A percentile compares a stretch with the other conserved stretches of the same genome.
Conservation (phyloP, 2,113 vertebrate genomes). For the Coptodon rendalli region DNA sequence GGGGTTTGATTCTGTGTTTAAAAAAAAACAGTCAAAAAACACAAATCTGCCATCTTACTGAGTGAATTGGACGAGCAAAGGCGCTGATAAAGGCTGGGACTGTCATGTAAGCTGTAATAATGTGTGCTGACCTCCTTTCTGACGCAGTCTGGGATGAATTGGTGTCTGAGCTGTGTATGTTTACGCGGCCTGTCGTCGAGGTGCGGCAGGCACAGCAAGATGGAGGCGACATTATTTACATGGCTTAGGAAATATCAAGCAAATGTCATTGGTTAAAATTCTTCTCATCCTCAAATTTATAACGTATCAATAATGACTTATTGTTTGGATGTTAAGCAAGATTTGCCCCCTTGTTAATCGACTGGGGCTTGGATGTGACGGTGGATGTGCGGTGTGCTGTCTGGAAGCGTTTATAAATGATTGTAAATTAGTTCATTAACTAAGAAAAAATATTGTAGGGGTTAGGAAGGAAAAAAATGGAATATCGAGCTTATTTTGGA, state of each 20-base stretch:
- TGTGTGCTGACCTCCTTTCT: conserved; percentile 27
- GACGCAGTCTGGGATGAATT: conserved; percentile 39
- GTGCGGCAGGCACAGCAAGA: conserved; percentile 61
- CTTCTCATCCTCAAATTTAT: background rate
- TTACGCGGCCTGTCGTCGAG: conserved; percentile 64
- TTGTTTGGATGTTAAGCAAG: background rate
- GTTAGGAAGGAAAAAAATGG: background rate
- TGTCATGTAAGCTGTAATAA: background rate
- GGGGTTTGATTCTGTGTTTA: background rate
- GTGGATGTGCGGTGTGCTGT: background rate
- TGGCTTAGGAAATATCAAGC: background rate
- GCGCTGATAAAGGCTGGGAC: too few species aligned
- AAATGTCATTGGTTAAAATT: background rate
- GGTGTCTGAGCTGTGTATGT: conserved; percentile 28
- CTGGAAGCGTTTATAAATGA: background rate
- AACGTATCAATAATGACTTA: too few species aligned
- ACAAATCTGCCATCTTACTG: background rate
- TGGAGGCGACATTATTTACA: conserved; percentile 55
- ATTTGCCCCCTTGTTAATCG: background rate
- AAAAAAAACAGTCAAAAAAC: background rate
- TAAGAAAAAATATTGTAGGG: too few species aligned
- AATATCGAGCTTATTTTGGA: background rate
- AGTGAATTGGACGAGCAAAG: background rate
- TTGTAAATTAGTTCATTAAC: background rate
- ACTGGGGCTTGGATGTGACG: background rate